Percentiles rank a stretch among this genome's conserved stretches.
phyloP scores from a whole-genome alignment of 1,140 invertebrate species.

The Geopemphigus sp. region DNA sequence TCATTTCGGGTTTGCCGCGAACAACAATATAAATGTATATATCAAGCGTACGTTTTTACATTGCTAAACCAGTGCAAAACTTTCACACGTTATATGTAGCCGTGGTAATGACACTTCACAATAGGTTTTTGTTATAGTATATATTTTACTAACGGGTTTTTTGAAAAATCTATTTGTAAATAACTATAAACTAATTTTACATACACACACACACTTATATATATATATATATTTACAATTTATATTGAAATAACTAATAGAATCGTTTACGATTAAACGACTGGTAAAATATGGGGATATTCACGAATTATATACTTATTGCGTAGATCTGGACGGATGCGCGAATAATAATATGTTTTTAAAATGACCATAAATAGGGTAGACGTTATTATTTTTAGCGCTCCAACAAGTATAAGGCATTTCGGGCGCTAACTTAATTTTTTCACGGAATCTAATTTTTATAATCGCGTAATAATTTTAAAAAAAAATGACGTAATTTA shows the following conservation, averaged over 20 bases:
- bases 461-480: too few species aligned
- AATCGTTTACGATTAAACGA: neutral
- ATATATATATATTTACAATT: neutral
- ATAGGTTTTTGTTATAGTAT: conserved; percentile 18
- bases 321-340: too few species aligned
- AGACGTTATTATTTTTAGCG: too few species aligned
- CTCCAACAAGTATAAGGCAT: too few species aligned
- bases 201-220: neutral
- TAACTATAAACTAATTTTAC: neutral
- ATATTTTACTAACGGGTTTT: conserved; percentile 25
- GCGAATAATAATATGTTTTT: too few species aligned
- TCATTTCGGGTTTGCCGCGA: neutral
- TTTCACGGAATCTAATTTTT: too few species aligned
- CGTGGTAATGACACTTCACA: conserved; percentile 23
- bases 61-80: conserved; percentile 36
- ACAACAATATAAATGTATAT: conserved; percentile 13
- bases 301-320: too few species aligned
- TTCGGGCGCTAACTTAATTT: too few species aligned
- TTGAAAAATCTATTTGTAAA: conserved; percentile 13
- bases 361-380: too few species aligned
- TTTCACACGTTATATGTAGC: conserved; percentile 29
- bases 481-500: too few species aligned
- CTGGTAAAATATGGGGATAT: too few species aligned
- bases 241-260: neutral
- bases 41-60: too few species aligned